Evolutionary conservation across 1,140 invertebrate species (phyloP).

Genomic region (Drosophila murphyi): DNA sequence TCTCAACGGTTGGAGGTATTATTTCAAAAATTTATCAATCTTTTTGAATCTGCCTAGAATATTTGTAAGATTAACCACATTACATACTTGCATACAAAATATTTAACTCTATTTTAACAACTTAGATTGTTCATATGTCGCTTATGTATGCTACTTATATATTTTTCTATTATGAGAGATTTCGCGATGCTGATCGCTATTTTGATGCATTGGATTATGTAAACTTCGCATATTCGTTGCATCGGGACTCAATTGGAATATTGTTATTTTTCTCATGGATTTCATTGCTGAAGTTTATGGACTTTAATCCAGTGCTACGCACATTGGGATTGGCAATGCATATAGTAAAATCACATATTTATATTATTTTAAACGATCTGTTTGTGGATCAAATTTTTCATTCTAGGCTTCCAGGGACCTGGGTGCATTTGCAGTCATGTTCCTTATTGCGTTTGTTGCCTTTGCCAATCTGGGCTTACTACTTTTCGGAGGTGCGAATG

Average conservation of each 20-base stretch:
- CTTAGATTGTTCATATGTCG: not conserved
- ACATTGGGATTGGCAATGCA: constrained; percentile 88
- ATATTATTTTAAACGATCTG: too few species aligned
- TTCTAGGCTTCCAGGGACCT: constrained; percentile 88
- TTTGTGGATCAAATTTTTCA: not conserved
- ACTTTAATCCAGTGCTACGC: constrained; percentile 90
- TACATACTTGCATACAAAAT: not conserved
- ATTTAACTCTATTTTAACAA: not conserved
- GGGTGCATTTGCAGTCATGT: constrained; percentile 90
- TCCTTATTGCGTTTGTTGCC: constrained; percentile 91
- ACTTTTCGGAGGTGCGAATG: constrained; percentile 87
- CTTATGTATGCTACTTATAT: not conserved
- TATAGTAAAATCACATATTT: constrained; percentile 12
- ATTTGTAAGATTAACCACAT: not conserved
- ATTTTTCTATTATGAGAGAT: not conserved
- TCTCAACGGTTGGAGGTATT: not conserved
- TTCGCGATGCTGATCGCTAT: not conserved
- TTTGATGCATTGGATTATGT: constrained; percentile 9
- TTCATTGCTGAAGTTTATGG: constrained; percentile 43
- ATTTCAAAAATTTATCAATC: not conserved
- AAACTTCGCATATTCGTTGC: not conserved
- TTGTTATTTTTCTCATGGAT: constrained; percentile 46
- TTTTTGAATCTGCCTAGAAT: not conserved
- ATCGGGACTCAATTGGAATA: constrained; percentile 28
- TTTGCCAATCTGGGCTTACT: constrained; percentile 89